A percentile compares a stretch with the other conserved stretches of the same genome.
Evolutionary conservation across 2,797 vertebrate genomes (phyloP).

Genomic region (Onychomys torridus): DNA sequence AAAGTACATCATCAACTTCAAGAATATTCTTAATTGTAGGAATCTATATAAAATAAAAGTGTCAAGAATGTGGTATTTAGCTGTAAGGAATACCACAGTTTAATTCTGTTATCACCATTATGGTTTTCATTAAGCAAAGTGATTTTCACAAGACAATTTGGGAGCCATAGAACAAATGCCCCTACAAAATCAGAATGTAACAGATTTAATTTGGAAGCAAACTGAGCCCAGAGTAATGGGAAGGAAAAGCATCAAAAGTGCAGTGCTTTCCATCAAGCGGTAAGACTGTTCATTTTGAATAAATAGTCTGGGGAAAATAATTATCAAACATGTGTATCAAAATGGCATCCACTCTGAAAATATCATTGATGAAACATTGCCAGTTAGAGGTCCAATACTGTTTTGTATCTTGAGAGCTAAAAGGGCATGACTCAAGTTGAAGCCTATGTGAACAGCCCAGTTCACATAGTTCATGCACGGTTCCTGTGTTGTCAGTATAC

Average conservation of each 20-base stretch:
- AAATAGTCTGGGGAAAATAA: neutral
- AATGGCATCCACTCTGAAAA: conserved; percentile 48
- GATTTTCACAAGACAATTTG: conserved; percentile 62
- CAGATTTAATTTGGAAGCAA: conserved; percentile 59
- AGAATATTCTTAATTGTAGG: conserved; percentile 64
- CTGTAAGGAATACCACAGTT: conserved; percentile 17
- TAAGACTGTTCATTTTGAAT: neutral
- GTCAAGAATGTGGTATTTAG: neutral
- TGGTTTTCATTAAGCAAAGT: neutral
- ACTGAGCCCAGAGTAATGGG: neutral
- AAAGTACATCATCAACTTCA: conserved; percentile 8
- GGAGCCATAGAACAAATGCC: conserved; percentile 44
- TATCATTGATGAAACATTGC: conserved; percentile 40
- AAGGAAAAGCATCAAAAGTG: conserved; percentile 20
- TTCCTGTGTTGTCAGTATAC: neutral
- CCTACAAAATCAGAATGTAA: conserved; percentile 52
- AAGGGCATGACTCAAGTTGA: neutral
- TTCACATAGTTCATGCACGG: too few species aligned
- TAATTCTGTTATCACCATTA: conserved; percentile 29
- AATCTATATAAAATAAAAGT: neutral
- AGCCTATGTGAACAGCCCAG: neutral
- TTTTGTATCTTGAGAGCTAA: conserved; percentile 13
- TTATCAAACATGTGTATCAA: conserved; percentile 34
- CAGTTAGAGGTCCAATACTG: neutral
- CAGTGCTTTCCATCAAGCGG: neutral